Percentiles rank a stretch among this genome's conserved stretches.
Conservation (phyloP, 2,888 invertebrate species). For the Cheilosia scutellata region DNA sequence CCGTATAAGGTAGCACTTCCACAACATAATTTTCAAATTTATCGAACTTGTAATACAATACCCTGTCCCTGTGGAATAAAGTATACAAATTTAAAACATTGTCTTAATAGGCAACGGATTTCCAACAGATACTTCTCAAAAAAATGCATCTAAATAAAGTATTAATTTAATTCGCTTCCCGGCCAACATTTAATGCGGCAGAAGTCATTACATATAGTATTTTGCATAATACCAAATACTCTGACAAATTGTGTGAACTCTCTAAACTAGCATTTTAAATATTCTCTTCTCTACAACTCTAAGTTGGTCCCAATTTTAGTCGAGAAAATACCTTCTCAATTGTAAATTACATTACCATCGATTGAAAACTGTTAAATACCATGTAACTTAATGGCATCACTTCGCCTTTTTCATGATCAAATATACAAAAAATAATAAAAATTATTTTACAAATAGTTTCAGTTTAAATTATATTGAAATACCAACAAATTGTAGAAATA, state of each 20-base stretch:
- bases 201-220: too few species aligned
- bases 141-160: too few species aligned
- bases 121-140: too few species aligned
- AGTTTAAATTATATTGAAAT: conserved; percentile 10
- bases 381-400: conserved; percentile 32
- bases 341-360: conserved; percentile 15
- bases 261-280: background rate
- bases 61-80: too few species aligned
- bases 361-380: background rate
- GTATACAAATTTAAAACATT: too few species aligned
- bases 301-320: conserved; percentile 32
- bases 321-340: background rate
- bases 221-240: background rate
- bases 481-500: conserved; percentile 12
- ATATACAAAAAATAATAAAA: conserved; percentile 4
- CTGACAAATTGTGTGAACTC: background rate
- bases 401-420: conserved; percentile 23
- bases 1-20: too few species aligned
- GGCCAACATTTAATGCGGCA: too few species aligned
- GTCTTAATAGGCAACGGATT: too few species aligned
- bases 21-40: too few species aligned
- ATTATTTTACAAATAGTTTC: conserved; percentile 24
- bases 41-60: too few species aligned
- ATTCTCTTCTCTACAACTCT: background rate
- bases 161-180: too few species aligned